Conservation (phyloP, 2,797 vertebrate genomes). For the Peromyscus nudipes region DNA sequence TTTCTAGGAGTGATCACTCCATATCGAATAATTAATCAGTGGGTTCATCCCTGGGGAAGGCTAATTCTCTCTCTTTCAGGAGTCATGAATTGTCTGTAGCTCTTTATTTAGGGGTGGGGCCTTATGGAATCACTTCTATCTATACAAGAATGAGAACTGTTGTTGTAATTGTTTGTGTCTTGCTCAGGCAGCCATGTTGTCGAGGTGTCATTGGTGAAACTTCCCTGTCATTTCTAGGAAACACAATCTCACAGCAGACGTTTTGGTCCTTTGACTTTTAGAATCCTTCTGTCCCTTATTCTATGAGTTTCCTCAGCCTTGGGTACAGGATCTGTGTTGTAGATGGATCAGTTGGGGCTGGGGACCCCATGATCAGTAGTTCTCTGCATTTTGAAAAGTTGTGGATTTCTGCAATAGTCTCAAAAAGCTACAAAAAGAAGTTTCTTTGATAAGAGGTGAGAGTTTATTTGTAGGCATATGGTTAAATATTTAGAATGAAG, state of each 20-base stretch:
- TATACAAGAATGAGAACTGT: neutral
- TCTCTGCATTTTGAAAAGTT: neutral
- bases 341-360: neutral
- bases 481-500: neutral
- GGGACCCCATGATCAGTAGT: neutral
- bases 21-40: neutral
- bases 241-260: neutral
- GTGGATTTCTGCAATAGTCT: neutral
- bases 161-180: neutral
- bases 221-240: neutral
- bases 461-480: neutral
- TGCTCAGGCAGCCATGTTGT: neutral
- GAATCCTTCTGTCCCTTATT: neutral
- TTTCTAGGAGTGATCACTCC: neutral
- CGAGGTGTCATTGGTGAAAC: neutral
- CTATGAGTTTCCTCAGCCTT: neutral
- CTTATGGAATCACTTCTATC: neutral
- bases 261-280: neutral
- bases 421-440: neutral
- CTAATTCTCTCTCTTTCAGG: neutral
- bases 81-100: neutral
- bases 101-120: neutral
- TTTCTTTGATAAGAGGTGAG: neutral
- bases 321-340: neutral
- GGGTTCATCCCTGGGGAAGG: too few species aligned